phyloP scores from a whole-genome alignment of 2,888 invertebrate species.

The Carpatolechia fugitivella region DNA sequence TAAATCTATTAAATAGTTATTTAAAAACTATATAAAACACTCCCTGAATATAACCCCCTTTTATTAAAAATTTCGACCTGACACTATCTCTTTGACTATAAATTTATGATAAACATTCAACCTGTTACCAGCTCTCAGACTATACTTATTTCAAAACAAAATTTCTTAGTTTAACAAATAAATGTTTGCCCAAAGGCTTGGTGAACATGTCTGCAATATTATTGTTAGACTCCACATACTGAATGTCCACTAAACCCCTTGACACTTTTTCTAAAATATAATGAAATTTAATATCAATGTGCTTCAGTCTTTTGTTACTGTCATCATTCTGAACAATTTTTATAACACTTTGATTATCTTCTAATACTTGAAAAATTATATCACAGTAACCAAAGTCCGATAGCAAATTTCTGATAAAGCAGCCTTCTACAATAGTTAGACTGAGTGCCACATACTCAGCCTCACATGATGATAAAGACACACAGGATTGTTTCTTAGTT shows the following conservation, averaged over 20 bases:
- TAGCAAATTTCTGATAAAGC: conserved; percentile 16
- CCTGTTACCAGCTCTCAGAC: no score
- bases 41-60: no score
- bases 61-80: no score
- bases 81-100: no score
- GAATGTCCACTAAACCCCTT: neutral
- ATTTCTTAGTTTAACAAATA: neutral
- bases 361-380: neutral
- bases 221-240: neutral
- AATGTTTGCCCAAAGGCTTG: neutral
- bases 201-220: neutral
- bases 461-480: conserved; percentile 19
- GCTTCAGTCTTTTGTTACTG: neutral
- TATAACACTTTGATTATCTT: no score
- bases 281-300: no score
- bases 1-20: no score
- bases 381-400: conserved; percentile 2
- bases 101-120: no score
- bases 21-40: no score
- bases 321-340: neutral
- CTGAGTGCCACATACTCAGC: conserved; percentile 23
- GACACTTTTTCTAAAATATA: neutral
- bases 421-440: conserved; percentile 17
- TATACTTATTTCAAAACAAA: neutral
- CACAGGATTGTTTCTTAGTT: conserved; percentile 19